Evolutionary conservation across 2,113 vertebrate genomes (phyloP).

Genomic region (Rattus norvegicus): DNA sequence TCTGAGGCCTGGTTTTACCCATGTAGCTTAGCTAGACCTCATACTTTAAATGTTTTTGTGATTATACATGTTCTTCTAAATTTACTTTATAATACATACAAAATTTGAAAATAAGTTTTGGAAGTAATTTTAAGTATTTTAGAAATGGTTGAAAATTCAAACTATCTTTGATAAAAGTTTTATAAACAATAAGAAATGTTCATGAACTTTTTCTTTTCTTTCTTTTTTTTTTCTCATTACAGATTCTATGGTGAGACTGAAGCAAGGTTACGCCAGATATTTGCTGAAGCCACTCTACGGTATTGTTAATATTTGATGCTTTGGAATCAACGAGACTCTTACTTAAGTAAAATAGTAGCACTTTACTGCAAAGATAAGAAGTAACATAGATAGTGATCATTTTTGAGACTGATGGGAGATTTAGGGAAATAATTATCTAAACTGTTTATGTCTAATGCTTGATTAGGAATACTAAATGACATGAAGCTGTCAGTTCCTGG

Average conservation of each 20-base stretch:
- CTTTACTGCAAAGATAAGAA: neutral
- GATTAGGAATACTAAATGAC: constrained; percentile 22
- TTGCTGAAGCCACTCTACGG: constrained; percentile 93
- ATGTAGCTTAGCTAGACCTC: neutral
- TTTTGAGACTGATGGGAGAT: neutral
- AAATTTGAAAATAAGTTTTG: constrained; percentile 32
- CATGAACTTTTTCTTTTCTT: neutral
- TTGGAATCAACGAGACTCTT: neutral
- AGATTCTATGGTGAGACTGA: constrained; percentile 99
- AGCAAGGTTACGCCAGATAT: constrained; percentile 94
- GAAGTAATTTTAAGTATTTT: constrained; percentile 52
- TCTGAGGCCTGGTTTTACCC: neutral
- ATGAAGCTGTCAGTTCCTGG: neutral
- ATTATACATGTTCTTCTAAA: neutral
- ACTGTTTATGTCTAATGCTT: constrained; percentile 18
- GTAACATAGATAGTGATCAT: neutral
- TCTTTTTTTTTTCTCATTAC: constrained; percentile 57
- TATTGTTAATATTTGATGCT: constrained; percentile 79
- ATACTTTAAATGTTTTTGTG: neutral
- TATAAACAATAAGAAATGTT: neutral
- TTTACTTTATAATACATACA: neutral
- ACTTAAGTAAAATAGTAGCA: neutral
- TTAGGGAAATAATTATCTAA: neutral
- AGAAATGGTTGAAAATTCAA: constrained; percentile 44
- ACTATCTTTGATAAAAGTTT: neutral